Evolutionary conservation across 2,797 vertebrate species (phyloP).

Genomic region (Moxostoma hubbsi): DNA sequence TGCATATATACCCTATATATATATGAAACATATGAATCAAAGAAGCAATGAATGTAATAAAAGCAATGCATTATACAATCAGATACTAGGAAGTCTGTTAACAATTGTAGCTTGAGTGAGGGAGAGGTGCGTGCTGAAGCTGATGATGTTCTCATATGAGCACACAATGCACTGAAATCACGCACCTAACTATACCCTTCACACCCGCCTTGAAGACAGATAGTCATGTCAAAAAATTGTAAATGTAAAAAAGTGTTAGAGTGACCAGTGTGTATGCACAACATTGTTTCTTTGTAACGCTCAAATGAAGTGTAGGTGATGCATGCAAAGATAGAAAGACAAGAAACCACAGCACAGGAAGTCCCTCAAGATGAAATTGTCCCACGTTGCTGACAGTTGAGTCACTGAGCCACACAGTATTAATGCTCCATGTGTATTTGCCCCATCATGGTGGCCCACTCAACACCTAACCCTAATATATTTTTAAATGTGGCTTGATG

Average conservation of each 20-base stretch:
- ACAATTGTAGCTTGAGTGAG: too few species aligned
- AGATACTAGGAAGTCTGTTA: too few species aligned
- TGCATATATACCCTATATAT: too few species aligned
- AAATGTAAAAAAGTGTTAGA: not conserved
- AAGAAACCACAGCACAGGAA: slow-evolving; percentile 54
- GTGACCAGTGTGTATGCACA: not conserved
- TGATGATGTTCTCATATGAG: too few species aligned
- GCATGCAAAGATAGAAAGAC: slow-evolving; percentile 46
- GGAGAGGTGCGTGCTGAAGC: too few species aligned
- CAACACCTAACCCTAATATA: not conserved
- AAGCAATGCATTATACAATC: too few species aligned
- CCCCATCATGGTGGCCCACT: not conserved
- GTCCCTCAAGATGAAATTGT: slow-evolving; percentile 18
- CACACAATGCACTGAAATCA: too few species aligned
- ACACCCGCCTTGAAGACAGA: too few species aligned
- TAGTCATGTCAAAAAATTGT: too few species aligned
- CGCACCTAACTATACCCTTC: too few species aligned
- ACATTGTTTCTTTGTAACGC: not conserved
- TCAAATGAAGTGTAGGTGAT: slow-evolving; percentile 43
- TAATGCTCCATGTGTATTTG: not conserved
- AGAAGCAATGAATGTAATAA: too few species aligned
- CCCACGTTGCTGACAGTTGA: not conserved
- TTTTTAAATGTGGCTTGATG: not conserved
- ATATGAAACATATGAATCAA: too few species aligned
- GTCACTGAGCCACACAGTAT: not conserved